A percentile compares a stretch with the other conserved stretches of the same genome.
Evolutionary conservation across 2,888 invertebrate genomes (phyloP).

Genomic region (Dyspetes luteomarginatus): DNA sequence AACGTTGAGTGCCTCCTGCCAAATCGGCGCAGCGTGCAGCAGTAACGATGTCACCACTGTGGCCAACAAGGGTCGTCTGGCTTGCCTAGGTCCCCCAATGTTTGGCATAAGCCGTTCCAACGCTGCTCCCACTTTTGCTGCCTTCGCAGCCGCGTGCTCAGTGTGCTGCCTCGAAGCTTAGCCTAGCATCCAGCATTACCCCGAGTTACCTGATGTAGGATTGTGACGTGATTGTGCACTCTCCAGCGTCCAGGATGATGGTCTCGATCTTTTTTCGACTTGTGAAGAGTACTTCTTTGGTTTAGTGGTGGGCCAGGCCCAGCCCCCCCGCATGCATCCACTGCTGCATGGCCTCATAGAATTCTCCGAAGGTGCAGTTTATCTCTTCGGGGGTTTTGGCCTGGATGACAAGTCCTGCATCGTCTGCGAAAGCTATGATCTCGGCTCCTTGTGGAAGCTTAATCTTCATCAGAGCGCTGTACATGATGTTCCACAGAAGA

Average conservation of each 20-base stretch:
- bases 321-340: constrained; percentile 46
- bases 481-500: constrained; percentile 55
- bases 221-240: constrained; percentile 30
- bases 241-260: constrained; percentile 57
- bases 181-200: constrained; percentile 57
- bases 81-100: constrained; percentile 33
- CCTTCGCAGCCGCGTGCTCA: not conserved
- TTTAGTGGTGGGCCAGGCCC: constrained; percentile 65
- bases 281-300: constrained; percentile 60
- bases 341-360: not conserved
- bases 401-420: constrained; percentile 30
- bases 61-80: constrained; percentile 12
- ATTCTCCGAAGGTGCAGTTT: not conserved
- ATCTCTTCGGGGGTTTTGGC: constrained; percentile 35
- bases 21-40: constrained; percentile 6
- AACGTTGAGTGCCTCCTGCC: not conserved
- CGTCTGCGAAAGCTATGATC: constrained; percentile 49
- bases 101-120: constrained; percentile 46
- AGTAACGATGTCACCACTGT: constrained; percentile 29
- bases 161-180: constrained; percentile 3
- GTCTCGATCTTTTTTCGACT: constrained; percentile 52
- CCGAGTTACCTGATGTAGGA: constrained; percentile 64
- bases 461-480: constrained; percentile 30
- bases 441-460: constrained; percentile 38
- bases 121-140: constrained; percentile 6